Conservation (phyloP, 53 echinoderm and acorn worm genomes). For the Echinarachnius parma region DNA sequence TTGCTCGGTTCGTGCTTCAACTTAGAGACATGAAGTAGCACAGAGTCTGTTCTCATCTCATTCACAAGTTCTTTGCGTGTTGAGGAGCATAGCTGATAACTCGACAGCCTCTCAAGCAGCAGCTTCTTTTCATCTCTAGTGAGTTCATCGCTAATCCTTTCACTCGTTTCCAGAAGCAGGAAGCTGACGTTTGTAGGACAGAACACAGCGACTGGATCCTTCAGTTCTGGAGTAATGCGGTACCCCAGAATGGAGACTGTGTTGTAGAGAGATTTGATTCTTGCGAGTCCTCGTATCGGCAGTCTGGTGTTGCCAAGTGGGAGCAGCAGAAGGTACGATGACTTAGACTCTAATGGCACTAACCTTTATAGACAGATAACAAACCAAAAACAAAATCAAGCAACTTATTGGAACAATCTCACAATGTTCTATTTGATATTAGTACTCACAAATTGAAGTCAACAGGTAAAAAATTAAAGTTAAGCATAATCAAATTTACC, state of each 20-base stretch:
- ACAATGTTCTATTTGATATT: no score
- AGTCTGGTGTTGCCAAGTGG: constrained; percentile 4
- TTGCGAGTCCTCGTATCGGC: constrained; percentile 21
- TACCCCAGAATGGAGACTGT: constrained; percentile 12
- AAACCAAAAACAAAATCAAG: no score
- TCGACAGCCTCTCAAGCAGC: not conserved
- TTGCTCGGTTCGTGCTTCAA: constrained; percentile 1
- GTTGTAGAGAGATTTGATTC: constrained; percentile 18
- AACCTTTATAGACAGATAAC: constrained; percentile 5
- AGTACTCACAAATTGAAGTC: no score
- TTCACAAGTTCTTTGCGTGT: not conserved
- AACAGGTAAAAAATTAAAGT: no score
- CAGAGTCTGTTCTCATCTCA: constrained; percentile 1
- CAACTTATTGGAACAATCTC: no score
- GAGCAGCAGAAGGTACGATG: constrained; percentile 3
- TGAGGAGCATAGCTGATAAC: not conserved
- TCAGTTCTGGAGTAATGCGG: constrained; percentile 6
- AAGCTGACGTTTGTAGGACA: constrained; percentile 24
- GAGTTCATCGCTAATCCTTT: not conserved
- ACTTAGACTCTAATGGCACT: not conserved
- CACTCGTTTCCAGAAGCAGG: constrained; percentile 8
- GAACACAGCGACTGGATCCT: not conserved
- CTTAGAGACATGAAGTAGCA: not conserved
- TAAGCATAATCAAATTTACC: no score
- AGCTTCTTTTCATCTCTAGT: not conserved